Evolutionary conservation across 2,797 vertebrate genomes (phyloP), one percentile per base, ranked within the genome.

Genomic region (Gymnocypris eckloni): DNA sequence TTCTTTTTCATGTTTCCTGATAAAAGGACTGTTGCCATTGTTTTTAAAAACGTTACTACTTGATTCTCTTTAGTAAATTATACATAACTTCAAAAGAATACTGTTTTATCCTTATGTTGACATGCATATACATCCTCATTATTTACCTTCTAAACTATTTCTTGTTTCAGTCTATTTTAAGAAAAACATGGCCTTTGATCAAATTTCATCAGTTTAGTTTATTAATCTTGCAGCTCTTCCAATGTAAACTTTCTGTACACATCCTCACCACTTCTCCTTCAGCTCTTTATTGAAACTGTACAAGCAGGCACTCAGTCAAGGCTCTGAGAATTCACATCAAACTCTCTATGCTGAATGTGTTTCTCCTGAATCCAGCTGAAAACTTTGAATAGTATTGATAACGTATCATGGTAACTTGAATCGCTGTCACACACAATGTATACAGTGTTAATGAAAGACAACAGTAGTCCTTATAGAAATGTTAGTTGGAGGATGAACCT

Each of bases 281-380:
- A 37, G n/a, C 25, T 75, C 37, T 13, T 71, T 79, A 33, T 33
- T 50, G 22, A 33, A 50, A 70, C 73, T 54, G 52, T 64, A 67
- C 71, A 82, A 25, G 78, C 66, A 86, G 50, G 52, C 72, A 37
- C 66, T 69, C 72, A 59, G 79, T 67, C 43, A 72, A 81, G 79
- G 72, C 72, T 73, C 72, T 82, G 59, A 75, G 73, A 56, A 67
- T 86, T 82, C 71, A n/a, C 66, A 41, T 78, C 25, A 77, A 25
- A 61, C 61, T 41, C 39, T 12, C 10, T 45, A 59, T 48, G 52
- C 69, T 50, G 50, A 71, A 2, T 33, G 2, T 33, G 2, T 33
- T 33, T 33, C 33, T 50, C 76, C 22, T 48, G 43, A 39, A 54
- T 33, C 22, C 13, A 20, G 20, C 45, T 20, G 77, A 71, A 64